Conservation (phyloP, 1,140 invertebrate genomes). For the Drosophila rufa region DNA sequence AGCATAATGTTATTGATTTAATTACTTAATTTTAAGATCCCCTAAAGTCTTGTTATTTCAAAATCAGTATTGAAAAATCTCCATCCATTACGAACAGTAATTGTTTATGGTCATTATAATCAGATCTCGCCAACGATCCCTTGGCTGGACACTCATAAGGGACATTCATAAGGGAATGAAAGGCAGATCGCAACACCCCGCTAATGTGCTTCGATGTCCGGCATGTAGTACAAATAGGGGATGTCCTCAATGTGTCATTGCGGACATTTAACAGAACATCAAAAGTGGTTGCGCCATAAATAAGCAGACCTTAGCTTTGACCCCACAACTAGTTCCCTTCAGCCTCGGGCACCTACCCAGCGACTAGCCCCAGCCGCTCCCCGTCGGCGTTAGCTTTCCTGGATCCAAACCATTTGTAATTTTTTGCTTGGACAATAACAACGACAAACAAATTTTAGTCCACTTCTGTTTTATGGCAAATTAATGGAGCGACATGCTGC, state of each 20-base stretch:
- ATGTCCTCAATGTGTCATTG: constrained; percentile 70
- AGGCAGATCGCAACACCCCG: constrained; percentile 5
- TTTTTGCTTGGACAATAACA: constrained; percentile 62
- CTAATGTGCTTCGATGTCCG: constrained; percentile 19
- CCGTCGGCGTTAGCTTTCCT: constrained; percentile 8
- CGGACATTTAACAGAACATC: constrained; percentile 77
- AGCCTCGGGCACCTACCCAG: background rate
- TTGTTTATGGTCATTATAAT: background rate
- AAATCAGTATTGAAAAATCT: too few species aligned
- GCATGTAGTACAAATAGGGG: constrained; percentile 18
- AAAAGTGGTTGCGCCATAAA: constrained; percentile 71
- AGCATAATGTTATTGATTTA: too few species aligned
- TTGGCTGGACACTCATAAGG: background rate
- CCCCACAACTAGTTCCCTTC: constrained; percentile 1
- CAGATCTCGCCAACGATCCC: background rate
- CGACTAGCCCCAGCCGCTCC: background rate
- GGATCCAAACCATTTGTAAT: constrained; percentile 71
- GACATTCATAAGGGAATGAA: background rate
- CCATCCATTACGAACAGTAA: background rate
- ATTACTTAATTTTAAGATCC: too few species aligned
- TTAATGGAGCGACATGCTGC: constrained; percentile 82
- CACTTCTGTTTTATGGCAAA: constrained; percentile 84
- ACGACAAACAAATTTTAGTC: constrained; percentile 81
- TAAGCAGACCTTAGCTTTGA: constrained; percentile 48
- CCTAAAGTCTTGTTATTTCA: too few species aligned